These are phyloP conservation scores for Orius laevigatus DNA, from an alignment of 1,140 invertebrate species.

Conservation along the genomic window DNA sequence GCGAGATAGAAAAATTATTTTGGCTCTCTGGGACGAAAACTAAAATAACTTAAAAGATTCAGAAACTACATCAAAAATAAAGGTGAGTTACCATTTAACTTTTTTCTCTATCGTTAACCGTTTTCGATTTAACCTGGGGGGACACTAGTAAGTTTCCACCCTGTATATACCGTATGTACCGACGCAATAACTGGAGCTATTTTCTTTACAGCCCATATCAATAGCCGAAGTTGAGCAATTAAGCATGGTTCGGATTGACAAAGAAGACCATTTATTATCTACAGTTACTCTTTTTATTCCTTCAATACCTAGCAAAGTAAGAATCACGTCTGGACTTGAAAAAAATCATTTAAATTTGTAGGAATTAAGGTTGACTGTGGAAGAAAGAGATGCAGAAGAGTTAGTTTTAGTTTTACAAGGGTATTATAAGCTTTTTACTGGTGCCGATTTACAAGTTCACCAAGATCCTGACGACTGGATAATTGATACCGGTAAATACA, in stretches of 20 bases:
- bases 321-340: no score
- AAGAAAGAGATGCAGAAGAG: slow-evolving; percentile 69
- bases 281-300: slow-evolving; percentile 41
- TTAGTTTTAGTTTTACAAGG: slow-evolving; percentile 64
- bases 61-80: no score
- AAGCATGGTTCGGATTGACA: slow-evolving; percentile 46
- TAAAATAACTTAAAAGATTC: no score
- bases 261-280: slow-evolving; percentile 55
- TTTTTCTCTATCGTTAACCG: no score
- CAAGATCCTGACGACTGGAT: slow-evolving; percentile 40
- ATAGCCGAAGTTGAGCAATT: slow-evolving; percentile 68
- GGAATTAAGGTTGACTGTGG: slow-evolving; percentile 52
- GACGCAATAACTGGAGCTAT: no score
- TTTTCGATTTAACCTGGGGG: no score
- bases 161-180: no score
- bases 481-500: slow-evolving; percentile 39
- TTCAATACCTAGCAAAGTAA: slow-evolving; percentile 24
- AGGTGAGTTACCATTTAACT: no score
- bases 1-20: no score
- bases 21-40: no score
- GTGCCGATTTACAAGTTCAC: slow-evolving; percentile 38
- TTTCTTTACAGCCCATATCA: slow-evolving; percentile 52
- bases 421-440: slow-evolving; percentile 50
- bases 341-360: slow-evolving; percentile 26
- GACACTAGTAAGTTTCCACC: no score